A percentile compares a stretch with the other conserved stretches of the same genome.
Evolutionary conservation across 2,113 vertebrate genomes (phyloP).

Genomic region (Thamnophis sirtalis): DNA sequence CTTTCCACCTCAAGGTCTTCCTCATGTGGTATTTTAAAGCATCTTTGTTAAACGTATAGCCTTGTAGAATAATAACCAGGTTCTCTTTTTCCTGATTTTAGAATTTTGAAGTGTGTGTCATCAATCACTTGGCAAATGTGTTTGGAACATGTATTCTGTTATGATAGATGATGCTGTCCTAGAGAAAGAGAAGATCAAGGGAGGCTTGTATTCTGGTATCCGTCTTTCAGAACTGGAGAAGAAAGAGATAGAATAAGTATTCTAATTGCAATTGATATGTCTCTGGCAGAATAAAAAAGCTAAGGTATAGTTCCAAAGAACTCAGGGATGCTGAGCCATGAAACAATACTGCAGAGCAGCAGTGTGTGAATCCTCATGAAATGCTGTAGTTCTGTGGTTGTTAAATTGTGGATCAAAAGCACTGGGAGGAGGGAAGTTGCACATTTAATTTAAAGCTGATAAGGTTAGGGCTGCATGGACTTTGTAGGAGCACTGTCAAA

Average conservation of each 20-base stretch:
- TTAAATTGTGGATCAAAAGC: not conserved
- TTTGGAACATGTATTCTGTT: not conserved
- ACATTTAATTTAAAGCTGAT: not conserved
- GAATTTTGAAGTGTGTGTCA: conserved; percentile 9
- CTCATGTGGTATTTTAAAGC: conserved; percentile 9
- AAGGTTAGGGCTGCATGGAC: not conserved
- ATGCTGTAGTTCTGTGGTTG: not conserved
- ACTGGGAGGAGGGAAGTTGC: not conserved
- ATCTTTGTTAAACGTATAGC: not conserved
- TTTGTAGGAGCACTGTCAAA: not conserved
- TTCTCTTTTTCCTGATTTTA: not conserved
- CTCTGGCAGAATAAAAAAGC: not conserved
- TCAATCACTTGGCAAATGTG: conserved; percentile 1
- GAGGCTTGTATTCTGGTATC: conserved; percentile 17
- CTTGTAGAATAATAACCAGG: not conserved
- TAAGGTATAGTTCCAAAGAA: not conserved
- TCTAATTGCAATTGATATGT: not conserved
- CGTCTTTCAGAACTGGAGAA: conserved; percentile 6
- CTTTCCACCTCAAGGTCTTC: conserved; percentile 3
- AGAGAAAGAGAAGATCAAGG: conserved; percentile 24
- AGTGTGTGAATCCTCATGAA: not conserved
- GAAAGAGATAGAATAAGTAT: conserved; percentile 9
- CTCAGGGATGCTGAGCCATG: no score
- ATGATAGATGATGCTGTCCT: not conserved
- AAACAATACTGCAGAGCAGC: not conserved